A percentile compares a stretch with the other conserved stretches of the same genome.
phyloP scores from a whole-genome alignment of 2,888 invertebrate genomes.

The Lathronympha strigana region DNA sequence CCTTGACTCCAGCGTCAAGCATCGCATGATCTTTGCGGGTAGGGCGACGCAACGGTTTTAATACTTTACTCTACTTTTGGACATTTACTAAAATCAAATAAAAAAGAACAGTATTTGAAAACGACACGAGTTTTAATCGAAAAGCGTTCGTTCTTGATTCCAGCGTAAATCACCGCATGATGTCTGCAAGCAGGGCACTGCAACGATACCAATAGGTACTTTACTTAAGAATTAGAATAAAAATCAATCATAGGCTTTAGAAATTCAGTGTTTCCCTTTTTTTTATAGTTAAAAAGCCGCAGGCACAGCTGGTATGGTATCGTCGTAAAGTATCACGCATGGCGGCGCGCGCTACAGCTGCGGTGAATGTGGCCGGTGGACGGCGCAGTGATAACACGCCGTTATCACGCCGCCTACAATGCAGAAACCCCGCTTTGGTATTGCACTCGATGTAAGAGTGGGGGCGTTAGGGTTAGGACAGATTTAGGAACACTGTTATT shows the following conservation, averaged over 20 bases:
- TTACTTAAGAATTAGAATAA: too few relatives aligned
- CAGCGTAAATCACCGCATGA: too few relatives aligned
- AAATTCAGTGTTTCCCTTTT: too few relatives aligned
- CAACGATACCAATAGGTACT: too few relatives aligned
- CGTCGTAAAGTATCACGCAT: constrained; percentile 53
- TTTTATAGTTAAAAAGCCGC: too few relatives aligned
- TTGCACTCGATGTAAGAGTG: constrained; percentile 18
- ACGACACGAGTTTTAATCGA: too few relatives aligned
- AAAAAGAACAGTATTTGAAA: too few relatives aligned
- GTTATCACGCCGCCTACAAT: constrained; percentile 66
- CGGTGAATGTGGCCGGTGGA: constrained; percentile 79
- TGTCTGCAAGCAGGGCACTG: too few relatives aligned
- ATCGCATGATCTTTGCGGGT: constrained; percentile 80
- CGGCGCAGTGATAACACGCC: constrained; percentile 77
- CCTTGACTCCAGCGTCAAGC: constrained; percentile 83
- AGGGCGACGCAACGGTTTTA: constrained; percentile 50
- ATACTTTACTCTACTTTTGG: constrained; percentile 53
- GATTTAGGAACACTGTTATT: constrained; percentile 5
- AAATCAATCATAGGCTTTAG: too few relatives aligned
- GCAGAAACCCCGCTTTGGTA: constrained; percentile 36
- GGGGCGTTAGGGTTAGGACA: neutral
- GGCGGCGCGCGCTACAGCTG: constrained; percentile 48
- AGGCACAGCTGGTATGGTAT: neutral
- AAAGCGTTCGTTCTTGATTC: too few relatives aligned
- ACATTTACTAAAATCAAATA: too few relatives aligned